Percentiles rank a stretch among this genome's conserved stretches.
Evolutionary conservation across 2,888 invertebrate species (phyloP).

Genomic region (Orthosia incerta): DNA sequence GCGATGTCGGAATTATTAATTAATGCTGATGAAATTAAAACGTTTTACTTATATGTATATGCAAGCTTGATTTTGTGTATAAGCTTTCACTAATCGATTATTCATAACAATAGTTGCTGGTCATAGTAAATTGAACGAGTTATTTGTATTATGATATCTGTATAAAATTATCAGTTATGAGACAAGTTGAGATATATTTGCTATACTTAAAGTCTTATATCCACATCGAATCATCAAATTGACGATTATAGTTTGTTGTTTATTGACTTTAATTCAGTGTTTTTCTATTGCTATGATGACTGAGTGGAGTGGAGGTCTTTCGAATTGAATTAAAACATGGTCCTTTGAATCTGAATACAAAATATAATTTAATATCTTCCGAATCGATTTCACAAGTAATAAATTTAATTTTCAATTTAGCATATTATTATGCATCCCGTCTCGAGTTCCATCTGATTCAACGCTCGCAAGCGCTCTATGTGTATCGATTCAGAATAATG

Average conservation of each 20-base stretch:
- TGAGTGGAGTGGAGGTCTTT: too few species aligned
- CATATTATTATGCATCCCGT: constrained; percentile 42
- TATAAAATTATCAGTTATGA: too few species aligned
- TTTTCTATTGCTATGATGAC: too few species aligned
- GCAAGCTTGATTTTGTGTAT: neutral
- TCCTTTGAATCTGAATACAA: neutral
- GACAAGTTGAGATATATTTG: neutral
- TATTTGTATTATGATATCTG: too few species aligned
- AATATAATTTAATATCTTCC: neutral
- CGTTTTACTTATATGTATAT: neutral
- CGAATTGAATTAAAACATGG: too few species aligned
- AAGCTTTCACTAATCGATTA: neutral
- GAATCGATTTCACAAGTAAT: neutral
- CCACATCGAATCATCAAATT: too few species aligned
- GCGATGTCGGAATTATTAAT: neutral
- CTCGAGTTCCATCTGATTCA: constrained; percentile 38
- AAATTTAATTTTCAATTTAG: constrained; percentile 33
- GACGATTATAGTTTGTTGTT: too few species aligned
- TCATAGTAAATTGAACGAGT: too few species aligned
- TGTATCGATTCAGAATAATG: constrained; percentile 60
- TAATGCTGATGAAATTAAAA: neutral
- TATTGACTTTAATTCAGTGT: too few species aligned
- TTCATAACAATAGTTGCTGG: neutral
- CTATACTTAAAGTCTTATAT: neutral
- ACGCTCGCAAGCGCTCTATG: constrained; percentile 37